phyloP scores from a whole-genome alignment of 2,797 vertebrate genomes.

The Lates japonicus region DNA sequence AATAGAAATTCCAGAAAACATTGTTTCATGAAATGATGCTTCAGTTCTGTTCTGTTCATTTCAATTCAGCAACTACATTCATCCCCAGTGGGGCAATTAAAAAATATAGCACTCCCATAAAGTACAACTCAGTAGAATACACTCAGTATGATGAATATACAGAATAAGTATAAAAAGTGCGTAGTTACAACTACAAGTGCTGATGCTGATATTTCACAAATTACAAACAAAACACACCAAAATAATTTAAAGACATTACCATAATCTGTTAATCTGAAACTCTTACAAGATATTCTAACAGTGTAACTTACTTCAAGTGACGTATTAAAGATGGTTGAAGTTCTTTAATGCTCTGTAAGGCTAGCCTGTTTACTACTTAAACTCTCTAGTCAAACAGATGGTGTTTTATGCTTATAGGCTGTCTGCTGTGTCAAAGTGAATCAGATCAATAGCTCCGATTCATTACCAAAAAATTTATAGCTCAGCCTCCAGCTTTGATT shows the following conservation, averaged over 20 bases:
- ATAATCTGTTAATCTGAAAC: conserved; percentile 1
- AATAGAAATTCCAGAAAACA: not conserved
- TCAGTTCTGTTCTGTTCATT: not conserved
- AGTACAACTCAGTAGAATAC: not conserved
- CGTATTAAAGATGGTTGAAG: conserved; percentile 25
- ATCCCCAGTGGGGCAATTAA: not conserved
- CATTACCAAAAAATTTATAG: conserved; percentile 50
- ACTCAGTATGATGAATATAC: not conserved
- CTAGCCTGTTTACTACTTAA: conserved; percentile 10
- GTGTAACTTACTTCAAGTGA: conserved; percentile 15
- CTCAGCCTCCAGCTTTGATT: conserved; percentile 62
- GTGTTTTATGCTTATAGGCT: conserved; percentile 47
- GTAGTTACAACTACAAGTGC: not conserved
- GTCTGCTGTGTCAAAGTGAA: conserved; percentile 61
- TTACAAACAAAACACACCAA: not conserved
- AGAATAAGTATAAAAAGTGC: not conserved
- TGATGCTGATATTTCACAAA: not conserved
- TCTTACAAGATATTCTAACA: conserved; percentile 8
- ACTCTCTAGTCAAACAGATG: conserved; percentile 50
- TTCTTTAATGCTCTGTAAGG: conserved; percentile 19
- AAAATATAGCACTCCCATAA: not conserved
- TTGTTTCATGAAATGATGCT: not conserved
- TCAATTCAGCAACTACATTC: not conserved
- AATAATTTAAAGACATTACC: not conserved
- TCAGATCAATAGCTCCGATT: conserved; percentile 56